These are phyloP conservation scores for Drosophila triauraria DNA, from an alignment of 1,140 invertebrate genomes.

Conservation along the genomic window DNA sequence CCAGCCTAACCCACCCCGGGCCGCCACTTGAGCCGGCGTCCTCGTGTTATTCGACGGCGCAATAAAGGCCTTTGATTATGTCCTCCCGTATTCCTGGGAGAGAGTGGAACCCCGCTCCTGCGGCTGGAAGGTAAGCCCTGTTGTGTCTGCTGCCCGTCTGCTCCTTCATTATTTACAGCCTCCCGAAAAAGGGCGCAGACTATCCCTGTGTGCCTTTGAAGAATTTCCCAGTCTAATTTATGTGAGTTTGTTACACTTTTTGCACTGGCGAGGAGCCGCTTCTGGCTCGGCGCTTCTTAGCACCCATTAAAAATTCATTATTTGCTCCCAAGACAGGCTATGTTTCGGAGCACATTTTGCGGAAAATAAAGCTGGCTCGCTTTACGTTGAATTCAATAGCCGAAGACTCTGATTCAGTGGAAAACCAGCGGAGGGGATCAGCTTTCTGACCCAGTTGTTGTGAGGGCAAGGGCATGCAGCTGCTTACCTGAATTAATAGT, in stretches of 20 bases:
- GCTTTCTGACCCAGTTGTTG: conserved; percentile 29
- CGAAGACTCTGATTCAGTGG: neutral
- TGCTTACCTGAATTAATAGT: conserved; percentile 32
- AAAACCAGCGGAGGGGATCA: neutral
- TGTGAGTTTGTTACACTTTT: conserved; percentile 55
- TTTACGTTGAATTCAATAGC: conserved; percentile 1
- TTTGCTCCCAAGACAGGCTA: conserved; percentile 2
- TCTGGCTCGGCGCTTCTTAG: conserved; percentile 30
- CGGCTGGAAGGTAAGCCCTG: conserved; percentile 14
- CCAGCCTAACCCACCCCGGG: conserved; percentile 3
- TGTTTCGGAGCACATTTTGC: neutral
- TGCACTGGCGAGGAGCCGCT: conserved; percentile 15
- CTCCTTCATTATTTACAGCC: conserved; percentile 77
- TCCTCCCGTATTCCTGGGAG: conserved; percentile 63
- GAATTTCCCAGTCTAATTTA: conserved; percentile 54
- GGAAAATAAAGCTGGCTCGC: neutral
- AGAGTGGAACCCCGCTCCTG: conserved; percentile 3
- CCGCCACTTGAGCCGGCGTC: conserved; percentile 58
- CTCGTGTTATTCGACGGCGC: conserved; percentile 69
- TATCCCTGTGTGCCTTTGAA: conserved; percentile 35
- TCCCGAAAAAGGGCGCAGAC: conserved; percentile 24
- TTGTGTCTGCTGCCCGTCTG: conserved; percentile 76
- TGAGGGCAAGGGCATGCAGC: neutral
- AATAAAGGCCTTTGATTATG: conserved; percentile 76
- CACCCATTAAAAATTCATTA: conserved; percentile 72